A percentile compares a stretch with the other conserved stretches of the same genome.
Conservation (phyloP, 1,140 invertebrate species). For the Diabrotica virgifera region DNA sequence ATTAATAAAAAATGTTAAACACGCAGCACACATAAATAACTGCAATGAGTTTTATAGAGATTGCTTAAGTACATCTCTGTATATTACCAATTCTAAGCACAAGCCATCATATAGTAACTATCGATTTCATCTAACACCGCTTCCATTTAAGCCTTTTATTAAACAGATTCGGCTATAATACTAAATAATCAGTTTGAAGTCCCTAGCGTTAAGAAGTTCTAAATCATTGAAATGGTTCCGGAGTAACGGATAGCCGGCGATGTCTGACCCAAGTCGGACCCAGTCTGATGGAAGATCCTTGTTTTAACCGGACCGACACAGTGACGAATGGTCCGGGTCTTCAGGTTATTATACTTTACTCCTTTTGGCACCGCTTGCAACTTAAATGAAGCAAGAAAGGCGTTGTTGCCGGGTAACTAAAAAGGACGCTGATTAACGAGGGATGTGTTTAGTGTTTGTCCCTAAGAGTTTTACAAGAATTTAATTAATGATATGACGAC, state of each 20-base stretch:
- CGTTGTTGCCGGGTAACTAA: background rate
- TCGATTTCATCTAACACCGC: too few relatives aligned
- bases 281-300: slow-evolving; percentile 30
- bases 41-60: too few relatives aligned
- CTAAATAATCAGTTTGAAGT: background rate
- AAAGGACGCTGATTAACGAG: too few relatives aligned
- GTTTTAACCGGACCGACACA: slow-evolving; percentile 29
- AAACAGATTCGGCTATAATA: background rate
- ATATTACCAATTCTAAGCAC: too few relatives aligned
- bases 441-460: too few relatives aligned
- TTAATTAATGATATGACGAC: too few relatives aligned
- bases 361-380: slow-evolving; percentile 16
- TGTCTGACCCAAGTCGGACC: slow-evolving; percentile 17
- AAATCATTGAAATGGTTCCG: slow-evolving; percentile 28
- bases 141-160: background rate
- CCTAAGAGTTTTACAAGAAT: too few relatives aligned
- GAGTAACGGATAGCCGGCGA: slow-evolving; percentile 27
- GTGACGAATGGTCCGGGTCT: slow-evolving; percentile 35
- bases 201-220: background rate
- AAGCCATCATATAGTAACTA: too few relatives aligned
- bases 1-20: too few relatives aligned
- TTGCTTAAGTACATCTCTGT: too few relatives aligned
- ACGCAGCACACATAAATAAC: too few relatives aligned
- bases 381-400: slow-evolving; percentile 1
- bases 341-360: slow-evolving; percentile 37